Evolutionary conservation across 1,140 invertebrate genomes (phyloP), one percentile per base, ranked within the genome.

Genomic region (Saccostrea glomerata): DNA sequence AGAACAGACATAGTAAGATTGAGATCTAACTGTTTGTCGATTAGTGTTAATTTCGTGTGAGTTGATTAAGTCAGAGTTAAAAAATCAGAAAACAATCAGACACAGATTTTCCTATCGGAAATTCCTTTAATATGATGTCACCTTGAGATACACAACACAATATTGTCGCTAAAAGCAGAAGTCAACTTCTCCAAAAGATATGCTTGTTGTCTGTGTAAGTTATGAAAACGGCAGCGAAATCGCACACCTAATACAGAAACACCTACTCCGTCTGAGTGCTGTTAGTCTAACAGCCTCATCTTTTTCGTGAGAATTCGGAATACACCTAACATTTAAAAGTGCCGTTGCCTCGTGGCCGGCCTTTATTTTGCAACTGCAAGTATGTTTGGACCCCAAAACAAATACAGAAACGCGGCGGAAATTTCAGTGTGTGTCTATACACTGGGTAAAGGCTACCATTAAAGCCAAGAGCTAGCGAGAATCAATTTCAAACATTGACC

Each of bases 241-340:
- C 70, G 25, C 70, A 77, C 70, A 77, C 70, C 70, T 77, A 77
- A 77, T 30, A 15, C 25, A 36, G 70, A 77, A 77, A 77, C 70
- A 77, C 70, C 70, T 77, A 11, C 70, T 77, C 25, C 23, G 70
- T 77, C 70, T 77, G 70, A 77, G 70, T 77, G 70, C 70, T 77
- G 70, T 77, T 77, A 36, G 25, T 77, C 7, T 77, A 77, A 77
- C 70, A 77, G 70, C 30, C 70, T 77, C 70, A 77, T 77, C 70
- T 25, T 77, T 77, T 77, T 77, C 70, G 70, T 77, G 70, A 77
- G 70, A 77, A 77, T 77, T 77, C 25, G 70, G 70, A 77, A 77
- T 77, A 77, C 70, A 77, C 70, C 70, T 77, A 77, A 77, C 70
- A 77, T 77, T 77, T 77, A 77, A 77, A 77, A 77, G 70, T 77